Evolutionary conservation across 2,888 invertebrate species (phyloP), one percentile per base, ranked within the genome.

Genomic region (Dimorphilus gyrociliatus): DNA sequence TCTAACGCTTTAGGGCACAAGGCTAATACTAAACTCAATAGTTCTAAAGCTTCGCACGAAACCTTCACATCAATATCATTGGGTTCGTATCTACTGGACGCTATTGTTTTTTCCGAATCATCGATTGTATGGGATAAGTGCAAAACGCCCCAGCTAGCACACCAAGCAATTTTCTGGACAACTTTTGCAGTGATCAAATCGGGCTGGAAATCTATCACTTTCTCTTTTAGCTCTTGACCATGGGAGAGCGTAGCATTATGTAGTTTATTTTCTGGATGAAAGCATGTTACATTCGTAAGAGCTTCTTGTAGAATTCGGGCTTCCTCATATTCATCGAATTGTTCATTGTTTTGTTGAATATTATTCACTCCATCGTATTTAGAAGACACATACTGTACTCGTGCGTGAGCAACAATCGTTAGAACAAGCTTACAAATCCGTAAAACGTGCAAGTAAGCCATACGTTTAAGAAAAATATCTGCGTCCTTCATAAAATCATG

Each of bases 21-120:
- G 27, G 85, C 80, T 55, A 90, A 72, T 42, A 81, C 78, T 42
- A 90, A 75, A 29, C 85, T 82, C 38, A 92, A 68, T 38, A 86
- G 77, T 66, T 92, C 90, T 58, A 92, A 69, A 27, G 86, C 82
- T 66, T 90, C 90, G 47, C 82, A 79, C 50, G 84, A 84, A 52
- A 84, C 78, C 66, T 45, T 42, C 26, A 62, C 49, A 38, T 64
- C 63, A 36, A 63, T 63, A 16, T 42, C 32, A 24, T 63, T 62
- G 16, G 53, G 44, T 18, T 42, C 45, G 17, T 39, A 37, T 10
- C 21, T 32, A 27, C 45, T 49, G 28, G 45, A 8, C 5, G 5
- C 25, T 14, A 14, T n/a, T n/a, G n/a, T n/a, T n/a, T 10, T n/a
- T 25, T 10, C 26, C 12, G 10, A 25, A n/a, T 74, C 72, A 17